phyloP scores from a whole-genome alignment of 2,888 invertebrate species.

The Leuctra nigra region DNA sequence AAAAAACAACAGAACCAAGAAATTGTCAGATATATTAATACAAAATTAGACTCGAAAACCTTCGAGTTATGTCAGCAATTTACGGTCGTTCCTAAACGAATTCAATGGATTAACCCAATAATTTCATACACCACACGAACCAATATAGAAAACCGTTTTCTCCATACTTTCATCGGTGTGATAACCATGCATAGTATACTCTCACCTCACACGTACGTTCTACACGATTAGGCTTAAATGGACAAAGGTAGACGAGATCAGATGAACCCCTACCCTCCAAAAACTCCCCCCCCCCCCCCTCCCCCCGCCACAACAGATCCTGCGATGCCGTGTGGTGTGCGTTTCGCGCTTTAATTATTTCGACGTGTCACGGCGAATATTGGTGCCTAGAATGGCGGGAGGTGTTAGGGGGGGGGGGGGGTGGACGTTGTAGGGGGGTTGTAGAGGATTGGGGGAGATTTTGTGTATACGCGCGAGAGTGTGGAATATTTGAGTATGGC shows the following conservation, averaged over 20 bases:
- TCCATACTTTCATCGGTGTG: conserved; percentile 1
- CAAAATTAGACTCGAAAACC: too few species aligned
- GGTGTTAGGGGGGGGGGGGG: conserved; percentile 2
- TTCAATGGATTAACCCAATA: too few species aligned
- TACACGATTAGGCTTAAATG: conserved; percentile 5
- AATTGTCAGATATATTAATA: too few species aligned
- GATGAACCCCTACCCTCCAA: conserved; percentile 17
- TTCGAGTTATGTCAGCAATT: too few species aligned
- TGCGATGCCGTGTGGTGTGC: conserved; percentile 21
- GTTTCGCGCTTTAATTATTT: conserved; percentile 30
- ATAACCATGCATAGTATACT: too few species aligned
- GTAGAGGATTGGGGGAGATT: neutral
- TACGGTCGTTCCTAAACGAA: too few species aligned
- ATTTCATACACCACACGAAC: too few species aligned
- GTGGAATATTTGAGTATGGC: conserved; percentile 18
- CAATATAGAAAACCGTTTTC: conserved; percentile 4
- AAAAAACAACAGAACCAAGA: too few species aligned
- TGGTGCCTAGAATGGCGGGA: conserved; percentile 25
- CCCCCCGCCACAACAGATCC: neutral
- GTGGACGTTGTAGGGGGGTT: conserved; percentile 1
- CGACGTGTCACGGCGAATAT: conserved; percentile 29
- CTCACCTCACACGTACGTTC: too few species aligned
- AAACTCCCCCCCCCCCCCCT: conserved; percentile 9
- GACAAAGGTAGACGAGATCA: conserved; percentile 17
- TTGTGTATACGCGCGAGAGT: conserved; percentile 8